These are phyloP conservation scores for Cyanoliseus patagonus DNA, from an alignment of 2,113 vertebrate species.

Conservation along the genomic window DNA sequence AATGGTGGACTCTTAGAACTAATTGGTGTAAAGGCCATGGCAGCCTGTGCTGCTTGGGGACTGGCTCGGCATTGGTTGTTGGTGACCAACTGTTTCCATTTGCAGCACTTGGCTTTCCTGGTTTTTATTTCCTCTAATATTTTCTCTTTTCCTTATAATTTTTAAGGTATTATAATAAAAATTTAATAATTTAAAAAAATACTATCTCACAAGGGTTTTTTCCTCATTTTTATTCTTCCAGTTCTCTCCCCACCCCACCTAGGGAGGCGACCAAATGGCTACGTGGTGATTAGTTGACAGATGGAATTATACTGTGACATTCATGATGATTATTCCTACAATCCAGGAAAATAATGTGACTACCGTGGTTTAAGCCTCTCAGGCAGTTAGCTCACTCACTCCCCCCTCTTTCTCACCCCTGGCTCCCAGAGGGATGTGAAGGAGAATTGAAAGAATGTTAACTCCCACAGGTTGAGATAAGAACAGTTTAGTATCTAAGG, in stretches of 20 bases:
- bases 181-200: too few species aligned
- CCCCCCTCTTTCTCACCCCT: too few species aligned
- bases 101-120: background rate
- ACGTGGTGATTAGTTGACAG: too few species aligned
- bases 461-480: too few species aligned
- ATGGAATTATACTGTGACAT: background rate
- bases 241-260: background rate
- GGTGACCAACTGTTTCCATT: too few species aligned
- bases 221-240: background rate
- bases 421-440: too few species aligned
- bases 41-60: background rate
- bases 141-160: background rate
- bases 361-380: too few species aligned
- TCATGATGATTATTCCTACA: background rate
- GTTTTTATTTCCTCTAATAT: background rate
- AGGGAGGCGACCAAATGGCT: background rate
- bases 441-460: too few species aligned
- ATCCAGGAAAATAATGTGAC: background rate
- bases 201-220: background rate
- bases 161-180: background rate
- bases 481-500: too few species aligned
- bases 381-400: too few species aligned
- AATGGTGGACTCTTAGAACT: background rate
- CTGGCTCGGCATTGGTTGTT: background rate
- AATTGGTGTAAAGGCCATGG: background rate